A percentile compares a stretch with the other conserved stretches of the same genome.
These are phyloP conservation scores for Himalopsyche anomala DNA, from an alignment of 2,888 invertebrate genomes.

Conservation along the genomic window DNA sequence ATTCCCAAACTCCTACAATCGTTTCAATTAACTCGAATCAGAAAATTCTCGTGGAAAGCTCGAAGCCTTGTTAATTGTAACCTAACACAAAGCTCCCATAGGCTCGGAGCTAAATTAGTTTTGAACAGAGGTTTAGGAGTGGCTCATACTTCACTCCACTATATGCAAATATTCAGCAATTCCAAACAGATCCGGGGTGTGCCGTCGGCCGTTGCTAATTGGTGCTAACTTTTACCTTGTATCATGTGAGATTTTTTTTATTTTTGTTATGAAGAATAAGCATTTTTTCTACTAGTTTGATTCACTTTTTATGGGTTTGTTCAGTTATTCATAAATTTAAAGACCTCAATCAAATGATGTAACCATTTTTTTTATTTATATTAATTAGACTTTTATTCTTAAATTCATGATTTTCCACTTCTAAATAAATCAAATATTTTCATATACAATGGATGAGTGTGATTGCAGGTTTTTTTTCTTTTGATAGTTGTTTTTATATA, in stretches of 20 bases:
- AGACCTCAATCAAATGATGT: too few species aligned
- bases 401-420: too few species aligned
- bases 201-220: background rate
- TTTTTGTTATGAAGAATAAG: background rate
- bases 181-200: background rate
- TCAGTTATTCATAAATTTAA: too few species aligned
- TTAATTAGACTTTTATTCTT: too few species aligned
- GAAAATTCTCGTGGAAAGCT: conserved; percentile 13
- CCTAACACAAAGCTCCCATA: background rate
- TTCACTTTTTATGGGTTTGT: too few species aligned
- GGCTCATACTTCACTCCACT: conserved; percentile 12
- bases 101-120: conserved; percentile 1
- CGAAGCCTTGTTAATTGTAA: background rate
- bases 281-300: too few species aligned
- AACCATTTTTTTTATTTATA: too few species aligned
- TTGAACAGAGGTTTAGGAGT: background rate
- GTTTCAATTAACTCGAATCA: background rate
- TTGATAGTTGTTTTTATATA: too few species aligned
- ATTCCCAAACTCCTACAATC: too few species aligned
- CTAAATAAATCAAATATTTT: too few species aligned
- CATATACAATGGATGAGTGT: too few species aligned
- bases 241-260: background rate
- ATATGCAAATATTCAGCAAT: conserved; percentile 4
- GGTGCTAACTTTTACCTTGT: background rate
- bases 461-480: too few species aligned